Base-by-base conservation (phyloP, 2,797 vertebrate species). In the Takifugu ocellatus region DNA sequence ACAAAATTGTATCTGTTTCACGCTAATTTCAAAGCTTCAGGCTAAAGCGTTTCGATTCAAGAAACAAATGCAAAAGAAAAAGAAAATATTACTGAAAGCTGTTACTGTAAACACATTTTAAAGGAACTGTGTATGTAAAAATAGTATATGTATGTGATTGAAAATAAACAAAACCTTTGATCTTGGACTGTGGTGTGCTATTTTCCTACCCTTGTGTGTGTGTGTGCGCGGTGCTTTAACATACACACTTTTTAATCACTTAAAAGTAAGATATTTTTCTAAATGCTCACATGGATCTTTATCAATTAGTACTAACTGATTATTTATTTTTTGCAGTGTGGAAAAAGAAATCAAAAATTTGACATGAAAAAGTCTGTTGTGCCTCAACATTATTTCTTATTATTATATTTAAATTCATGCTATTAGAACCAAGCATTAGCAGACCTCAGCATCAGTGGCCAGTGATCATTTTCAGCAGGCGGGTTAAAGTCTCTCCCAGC, bases 81-180 rank as follows among this genome's bases (percentile, higher is more conserved):
- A 73, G 49, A 70, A 74, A 79, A 72, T 77, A 76, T 49, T 71
- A 85, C 59, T 82, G 81, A 86, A 90, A 87, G 81, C 56, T 78
- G 88, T 93, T 91, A 86, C 82, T 88, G 83, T 88, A 90, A 88
- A 87, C 77, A 78, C 84, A 92, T 92, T 93, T 93, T 90, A 89
- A 93, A 91, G 84, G 88, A 91, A 88, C 84, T 92, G 89, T 92
- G 79, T 92, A 87, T 90, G 85, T 94, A 92, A 84, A 92, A 90
- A 89, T 90, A 88, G 83, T 90, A 78, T 86, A 85, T 91, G 90
- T 93, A 89, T 91, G 89, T 93, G 91, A 91, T 72, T 92, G 87
- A 93, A 92, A 94, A 93, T 91, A 92, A 93, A 90, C 61, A 86
- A 89, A 91, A 90, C 65, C 85, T 93, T 92, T 90, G 84, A 93